phyloP scores from a whole-genome alignment of 2,113 vertebrate species.

The Oenanthe oenanthe region DNA sequence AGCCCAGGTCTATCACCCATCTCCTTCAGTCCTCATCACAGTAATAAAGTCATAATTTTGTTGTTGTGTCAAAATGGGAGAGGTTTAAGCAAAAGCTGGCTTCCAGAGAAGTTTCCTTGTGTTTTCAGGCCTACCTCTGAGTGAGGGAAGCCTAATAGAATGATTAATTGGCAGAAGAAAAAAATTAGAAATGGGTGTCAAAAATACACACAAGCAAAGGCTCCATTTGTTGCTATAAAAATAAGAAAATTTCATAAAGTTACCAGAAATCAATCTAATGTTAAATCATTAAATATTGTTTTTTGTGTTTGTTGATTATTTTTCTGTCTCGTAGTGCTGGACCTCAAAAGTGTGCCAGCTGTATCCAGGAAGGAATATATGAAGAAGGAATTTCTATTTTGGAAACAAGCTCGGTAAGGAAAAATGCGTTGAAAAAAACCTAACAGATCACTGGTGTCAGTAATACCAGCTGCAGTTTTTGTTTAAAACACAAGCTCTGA shows the following conservation, averaged over 20 bases:
- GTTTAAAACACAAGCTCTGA: not conserved
- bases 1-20: not conserved
- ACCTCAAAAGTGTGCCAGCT: constrained; percentile 90
- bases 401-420: constrained; percentile 88
- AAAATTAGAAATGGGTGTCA: not conserved
- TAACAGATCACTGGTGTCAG: not conserved
- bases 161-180: not conserved
- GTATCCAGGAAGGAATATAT: constrained; percentile 88
- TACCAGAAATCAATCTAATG: not conserved
- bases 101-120: not conserved
- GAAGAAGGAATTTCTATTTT: constrained; percentile 89
- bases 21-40: not conserved
- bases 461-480: not conserved
- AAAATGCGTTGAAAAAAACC: not conserved
- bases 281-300: not conserved
- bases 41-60: not conserved
- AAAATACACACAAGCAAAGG: not conserved
- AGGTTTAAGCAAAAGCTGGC: not conserved
- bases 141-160: not conserved
- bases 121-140: not conserved
- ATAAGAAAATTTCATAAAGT: not conserved
- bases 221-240: not conserved
- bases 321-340: constrained; percentile 76
- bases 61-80: not conserved
- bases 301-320: not conserved